A percentile compares a stretch with the other conserved stretches of the same genome.
phyloP scores from a whole-genome alignment of 2,888 invertebrate genomes.

The Leucoma salicis region DNA sequence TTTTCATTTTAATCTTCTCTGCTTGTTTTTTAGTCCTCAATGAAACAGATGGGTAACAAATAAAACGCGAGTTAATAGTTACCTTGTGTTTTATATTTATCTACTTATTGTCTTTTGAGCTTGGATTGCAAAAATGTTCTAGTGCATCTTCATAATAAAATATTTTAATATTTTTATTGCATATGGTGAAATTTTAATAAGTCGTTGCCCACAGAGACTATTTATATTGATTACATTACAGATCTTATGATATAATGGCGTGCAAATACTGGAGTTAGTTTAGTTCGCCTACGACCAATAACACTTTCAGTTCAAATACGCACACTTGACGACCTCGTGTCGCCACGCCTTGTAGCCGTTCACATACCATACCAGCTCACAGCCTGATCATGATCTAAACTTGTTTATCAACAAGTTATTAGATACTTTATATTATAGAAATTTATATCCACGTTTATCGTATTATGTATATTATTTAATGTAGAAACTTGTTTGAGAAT shows the following conservation, averaged over 20 bases:
- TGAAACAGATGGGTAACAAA: no score
- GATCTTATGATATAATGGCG: constrained; percentile 5
- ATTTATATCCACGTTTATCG: constrained; percentile 27
- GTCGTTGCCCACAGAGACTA: no score
- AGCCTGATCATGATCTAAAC: constrained; percentile 62
- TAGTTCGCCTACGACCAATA: constrained; percentile 32
- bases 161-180: no score
- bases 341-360: constrained; percentile 60
- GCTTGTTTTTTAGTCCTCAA: no score
- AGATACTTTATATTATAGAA: constrained; percentile 9
- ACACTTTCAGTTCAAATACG: constrained; percentile 63
- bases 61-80: constrained; percentile 25
- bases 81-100: constrained; percentile 34
- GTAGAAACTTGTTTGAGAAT: constrained; percentile 21
- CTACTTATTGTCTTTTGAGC: no score
- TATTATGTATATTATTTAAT: constrained; percentile 31
- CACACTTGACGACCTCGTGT: constrained; percentile 63
- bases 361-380: constrained; percentile 64
- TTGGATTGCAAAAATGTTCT: no score
- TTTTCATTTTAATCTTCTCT: no score
- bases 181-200: no score
- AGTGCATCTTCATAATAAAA: no score
- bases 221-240: neutral
- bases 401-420: constrained; percentile 48
- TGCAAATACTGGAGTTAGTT: constrained; percentile 1